Evolutionary conservation across 2,888 invertebrate genomes (phyloP).

Genomic region (Nasonovia ribisnigri): DNA sequence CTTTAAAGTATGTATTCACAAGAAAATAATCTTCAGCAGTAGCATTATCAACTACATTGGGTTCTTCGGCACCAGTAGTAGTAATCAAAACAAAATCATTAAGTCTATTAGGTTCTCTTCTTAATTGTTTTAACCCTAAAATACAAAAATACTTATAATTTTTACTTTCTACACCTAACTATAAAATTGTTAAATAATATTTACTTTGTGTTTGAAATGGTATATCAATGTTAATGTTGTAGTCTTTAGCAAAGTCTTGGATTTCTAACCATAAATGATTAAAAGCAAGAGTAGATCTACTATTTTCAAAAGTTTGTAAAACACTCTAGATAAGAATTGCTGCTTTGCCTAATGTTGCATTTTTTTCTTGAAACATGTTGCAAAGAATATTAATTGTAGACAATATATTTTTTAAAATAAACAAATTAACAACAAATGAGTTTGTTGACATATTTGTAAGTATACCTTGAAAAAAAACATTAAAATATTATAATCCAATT

Average conservation of each 20-base stretch:
- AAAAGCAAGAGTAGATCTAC: background rate
- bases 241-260: background rate
- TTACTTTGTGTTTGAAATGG: background rate
- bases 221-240: no score
- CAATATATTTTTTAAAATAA: background rate
- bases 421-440: background rate
- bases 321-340: background rate
- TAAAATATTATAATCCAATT: background rate
- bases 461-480: background rate
- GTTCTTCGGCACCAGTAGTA: no score
- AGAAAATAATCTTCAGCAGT: no score
- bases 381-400: background rate
- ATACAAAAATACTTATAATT: no score
- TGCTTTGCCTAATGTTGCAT: background rate
- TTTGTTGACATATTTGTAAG: background rate
- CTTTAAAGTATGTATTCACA: background rate
- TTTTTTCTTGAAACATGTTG: constrained; percentile 1
- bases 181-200: no score
- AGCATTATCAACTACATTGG: no score
- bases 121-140: no score
- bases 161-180: no score
- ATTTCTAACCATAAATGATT: constrained; percentile 3
- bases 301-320: constrained; percentile 1
- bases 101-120: no score
- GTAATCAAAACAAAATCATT: no score